Evolutionary conservation across 2,113 vertebrate genomes (phyloP).

Genomic region (Cololabis saira): DNA sequence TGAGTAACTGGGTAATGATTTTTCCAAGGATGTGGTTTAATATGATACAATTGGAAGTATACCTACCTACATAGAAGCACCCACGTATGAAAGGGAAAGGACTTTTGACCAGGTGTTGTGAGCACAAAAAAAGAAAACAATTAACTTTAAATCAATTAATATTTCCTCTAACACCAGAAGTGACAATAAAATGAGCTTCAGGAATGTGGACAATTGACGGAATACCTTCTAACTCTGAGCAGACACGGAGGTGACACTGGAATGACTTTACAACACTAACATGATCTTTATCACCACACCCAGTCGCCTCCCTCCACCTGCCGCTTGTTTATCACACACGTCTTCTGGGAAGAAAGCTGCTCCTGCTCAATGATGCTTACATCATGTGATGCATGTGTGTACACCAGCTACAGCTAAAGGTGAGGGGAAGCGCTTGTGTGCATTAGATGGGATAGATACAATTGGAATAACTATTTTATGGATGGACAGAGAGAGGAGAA

Average conservation of each 20-base stretch:
- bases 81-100: too few relatives aligned
- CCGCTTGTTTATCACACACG: too few relatives aligned
- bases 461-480: neutral
- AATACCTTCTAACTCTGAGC: neutral
- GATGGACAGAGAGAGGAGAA: neutral
- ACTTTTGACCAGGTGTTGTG: too few relatives aligned
- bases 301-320: too few relatives aligned
- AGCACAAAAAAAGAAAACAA: too few relatives aligned
- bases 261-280: conserved; percentile 18
- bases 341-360: neutral
- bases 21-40: too few relatives aligned
- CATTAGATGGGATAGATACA: neutral
- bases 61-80: too few relatives aligned
- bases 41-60: too few relatives aligned
- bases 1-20: too few relatives aligned
- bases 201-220: conserved; percentile 21
- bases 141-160: neutral
- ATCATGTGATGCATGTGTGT: neutral
- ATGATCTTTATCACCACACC: conserved; percentile 15
- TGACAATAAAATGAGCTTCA: conserved; percentile 5
- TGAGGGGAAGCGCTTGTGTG: conserved; percentile 19
- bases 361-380: neutral
- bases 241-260: neutral
- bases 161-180: neutral
- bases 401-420: conserved; percentile 10